These are phyloP conservation scores for Falco biarmicus DNA, from an alignment of 2,797 vertebrate genomes.

Conservation along the genomic window DNA sequence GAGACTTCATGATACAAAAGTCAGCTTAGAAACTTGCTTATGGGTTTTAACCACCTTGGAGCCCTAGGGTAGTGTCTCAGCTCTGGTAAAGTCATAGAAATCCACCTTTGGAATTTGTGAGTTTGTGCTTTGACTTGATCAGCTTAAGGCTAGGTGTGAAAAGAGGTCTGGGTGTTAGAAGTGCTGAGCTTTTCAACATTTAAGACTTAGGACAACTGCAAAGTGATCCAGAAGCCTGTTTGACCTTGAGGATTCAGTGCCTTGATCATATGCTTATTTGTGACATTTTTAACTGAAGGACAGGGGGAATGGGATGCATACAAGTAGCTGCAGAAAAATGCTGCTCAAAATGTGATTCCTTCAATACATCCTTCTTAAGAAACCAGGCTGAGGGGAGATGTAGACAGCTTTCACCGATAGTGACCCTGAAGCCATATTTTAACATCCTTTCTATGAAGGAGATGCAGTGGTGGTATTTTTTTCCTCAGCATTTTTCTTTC, in stretches of 20 bases:
- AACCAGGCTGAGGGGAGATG: background rate
- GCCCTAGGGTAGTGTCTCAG: background rate
- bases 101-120: background rate
- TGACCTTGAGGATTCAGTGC: background rate
- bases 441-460: background rate
- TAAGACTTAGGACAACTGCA: background rate
- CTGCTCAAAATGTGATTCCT: background rate
- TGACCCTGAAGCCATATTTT: background rate
- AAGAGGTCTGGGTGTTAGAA: background rate
- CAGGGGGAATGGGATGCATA: background rate
- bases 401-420: background rate
- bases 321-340: background rate
- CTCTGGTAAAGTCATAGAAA: background rate
- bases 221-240: background rate
- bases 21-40: background rate
- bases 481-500: background rate
- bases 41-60: background rate
- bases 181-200: background rate
- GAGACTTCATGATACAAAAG: background rate
- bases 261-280: background rate
- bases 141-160: background rate
- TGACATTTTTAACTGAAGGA: background rate
- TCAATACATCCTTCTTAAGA: background rate
- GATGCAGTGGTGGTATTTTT: background rate
- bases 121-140: background rate